Base-by-base conservation (phyloP, 1,140 invertebrate genomes). In the Pachyrhynchus sulphureomaculatus region DNA sequence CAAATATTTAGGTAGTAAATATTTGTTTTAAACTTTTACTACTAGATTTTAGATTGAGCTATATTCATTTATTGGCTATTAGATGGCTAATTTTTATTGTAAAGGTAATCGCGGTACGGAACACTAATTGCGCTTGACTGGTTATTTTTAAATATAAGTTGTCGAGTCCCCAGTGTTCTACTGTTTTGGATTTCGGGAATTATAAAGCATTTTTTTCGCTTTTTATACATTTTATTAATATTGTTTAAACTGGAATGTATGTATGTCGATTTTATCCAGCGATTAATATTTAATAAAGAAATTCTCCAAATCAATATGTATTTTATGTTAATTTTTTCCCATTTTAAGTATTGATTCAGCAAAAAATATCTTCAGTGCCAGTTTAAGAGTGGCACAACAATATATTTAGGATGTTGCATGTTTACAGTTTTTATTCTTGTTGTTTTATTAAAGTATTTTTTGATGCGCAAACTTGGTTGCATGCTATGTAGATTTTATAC, bases 331-430 rank as follows among this genome's bases (percentile, higher is more conserved):
- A 29, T 29, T 29, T 2, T 48, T 13, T 48, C n/a, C 24, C 4
- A 26, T 32, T n/a, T n/a, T n/a, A n/a, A n/a, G n/a, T 48, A 33
- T 29, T 6, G 26, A 29, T 29, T 29, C 12, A 10, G 6, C 26
- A 29, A 29, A 29, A 29, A 9, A 29, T 29, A 26, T 29, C 1
- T 29, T 29, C 5, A 10, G 63, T 65, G 48, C 57, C 63, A 55
- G 34, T 56, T 42, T 45, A 47, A 55, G 52, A 42, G 53, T 61
- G 57, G 49, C 57, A 65, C 56, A n/a, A n/a, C n/a, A 48, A 37
- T 62, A 45, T 29, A 47, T 55, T 48, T 58, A 48, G 55, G 18
- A n/a, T n/a, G n/a, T 64, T 64, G 62, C 62, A 64, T 64, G 62
- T 29, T 18, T 23, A 42, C 18, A 41, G 34, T 49, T 24, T 56